Evolutionary conservation across 2,888 invertebrate genomes (phyloP), one percentile per base, ranked within the genome.

Genomic region (Notocelia uddmanniana): DNA sequence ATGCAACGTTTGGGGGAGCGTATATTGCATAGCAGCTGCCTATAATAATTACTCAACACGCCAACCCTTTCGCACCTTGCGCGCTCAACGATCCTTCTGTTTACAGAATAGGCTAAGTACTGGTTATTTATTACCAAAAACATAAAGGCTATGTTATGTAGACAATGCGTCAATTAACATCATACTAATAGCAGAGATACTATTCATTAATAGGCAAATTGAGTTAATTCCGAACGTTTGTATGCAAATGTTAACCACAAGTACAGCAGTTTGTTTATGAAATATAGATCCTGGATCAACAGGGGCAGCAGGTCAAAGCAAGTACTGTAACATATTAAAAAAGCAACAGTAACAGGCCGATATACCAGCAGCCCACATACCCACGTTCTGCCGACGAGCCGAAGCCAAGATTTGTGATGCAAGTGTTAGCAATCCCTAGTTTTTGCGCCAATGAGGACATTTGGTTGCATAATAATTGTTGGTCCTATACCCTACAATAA

Each of bases 61-160:
- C 90, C 81, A 89, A 90, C 89, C 89, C 89, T 88, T 90, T 92
- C 85, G 90, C 93, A 93, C 93, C 93, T 93, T 93, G 93, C 90
- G 83, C 79, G 80, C 79, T 78, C 82, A 76, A 79, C 79, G 78
- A 80, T 80, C 76, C 80, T 75, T 73, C 76, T 80, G 78, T 77
- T 75, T 79, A 79, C 80, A 80, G 79, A 80, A 79, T 79, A 73
- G 76, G 74, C 78, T 76, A 81, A 81, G 74, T 78, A 78, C 74
- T 75, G 72, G 74, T 82, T 78, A 79, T 78, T 80, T 75, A 77
- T 78, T 76, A 62, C 71, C 60, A 18, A 62, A 68, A 55, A 59
- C 54, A 37, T 50, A 45, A 48, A 54, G 13, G 50, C 26, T 26
- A 26, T 15, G 26, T 55, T 55, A 55, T 26, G 26, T 23, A 26